These are phyloP conservation scores for Aurelia sp. DNA, from an alignment of 30 jellyfish, hydroid and myxozoan genomes.

Conservation along the genomic window DNA sequence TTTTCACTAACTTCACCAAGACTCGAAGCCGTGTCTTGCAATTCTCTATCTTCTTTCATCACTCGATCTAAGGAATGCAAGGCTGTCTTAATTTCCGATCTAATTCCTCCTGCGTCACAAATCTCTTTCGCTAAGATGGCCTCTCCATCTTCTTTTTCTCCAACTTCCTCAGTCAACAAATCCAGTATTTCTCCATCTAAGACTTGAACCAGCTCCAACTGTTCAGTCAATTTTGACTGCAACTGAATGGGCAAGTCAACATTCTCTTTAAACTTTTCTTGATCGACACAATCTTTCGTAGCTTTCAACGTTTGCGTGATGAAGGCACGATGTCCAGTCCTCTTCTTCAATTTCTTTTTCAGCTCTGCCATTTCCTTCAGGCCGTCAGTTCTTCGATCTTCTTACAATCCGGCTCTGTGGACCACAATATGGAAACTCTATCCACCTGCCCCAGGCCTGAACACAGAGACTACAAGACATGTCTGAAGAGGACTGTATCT, in stretches of 20 bases:
- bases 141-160: conserved; percentile 6
- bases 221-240: background rate
- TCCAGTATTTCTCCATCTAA: conserved; percentile 6
- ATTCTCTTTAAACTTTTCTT: background rate
- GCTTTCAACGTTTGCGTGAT: conserved; percentile 5
- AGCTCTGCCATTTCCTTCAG: conserved; percentile 14
- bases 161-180: conserved; percentile 4
- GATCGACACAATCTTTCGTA: conserved; percentile 4
- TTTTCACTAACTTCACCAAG: no score
- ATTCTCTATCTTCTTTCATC: no score
- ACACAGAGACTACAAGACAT: no score
- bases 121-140: background rate
- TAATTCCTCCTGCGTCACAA: background rate
- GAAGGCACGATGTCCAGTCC: conserved; percentile 17
- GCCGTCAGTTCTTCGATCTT: conserved; percentile 1
- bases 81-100: conserved; percentile 19
- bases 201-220: conserved; percentile 2
- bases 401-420: conserved; percentile 11
- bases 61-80: background rate
- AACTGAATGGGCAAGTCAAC: background rate
- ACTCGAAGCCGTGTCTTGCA: no score
- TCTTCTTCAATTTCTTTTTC: background rate
- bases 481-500: no score
- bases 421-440: conserved; percentile 2
- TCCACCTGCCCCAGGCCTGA: no score